Base-by-base conservation (phyloP, 2,888 invertebrate genomes). In the Parnassius orleans region DNA sequence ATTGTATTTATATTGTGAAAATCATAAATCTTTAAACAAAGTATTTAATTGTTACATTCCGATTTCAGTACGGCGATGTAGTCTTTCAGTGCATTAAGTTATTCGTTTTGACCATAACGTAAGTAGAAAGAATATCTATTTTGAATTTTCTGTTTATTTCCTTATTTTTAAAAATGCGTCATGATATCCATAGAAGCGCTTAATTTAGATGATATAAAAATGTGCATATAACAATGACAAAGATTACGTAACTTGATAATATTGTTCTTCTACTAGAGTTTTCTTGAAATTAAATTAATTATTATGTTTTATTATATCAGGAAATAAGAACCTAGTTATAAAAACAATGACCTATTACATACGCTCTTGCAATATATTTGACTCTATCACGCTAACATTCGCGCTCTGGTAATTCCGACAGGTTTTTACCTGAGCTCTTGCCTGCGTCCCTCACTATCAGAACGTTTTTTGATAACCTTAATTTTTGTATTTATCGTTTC, bases 381-480 rank as follows among this genome's bases (percentile, higher is more conserved):
- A 61, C 50, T 15, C 54, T n/a, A 46, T 24, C 44, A 15, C 24
- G 46, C 41, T 19, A 47, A 57, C 57, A 50, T 61, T 63, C 50
- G 50, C 54, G 58, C 33, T 59, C 50, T 50, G 58, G 59, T 46
- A 60, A 59, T 50, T 52, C 55, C 46, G 33, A 47, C 55, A 42
- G 14, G 59, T 63, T 56, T 33, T 63, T 60, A 56, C 55, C 52
- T 42, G 43, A 50, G 14, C 19, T 53, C 12, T 24, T 53, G 14
- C 14, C 19, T 56, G 15, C 52, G 44, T 10, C 43, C 41, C 46
- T 65, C 64, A 60, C 69, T 69, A 60, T 47, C 54, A 33, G 60
- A 58, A 53, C 60, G 67, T 72, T 75, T 75, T 72, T 71, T 68
- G 74, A 78, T 79, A 77, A 76, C 75, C 73, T 69, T 62, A 74